Conservation (phyloP, 2,888 invertebrate genomes). For the Eupithecia inturbata region DNA sequence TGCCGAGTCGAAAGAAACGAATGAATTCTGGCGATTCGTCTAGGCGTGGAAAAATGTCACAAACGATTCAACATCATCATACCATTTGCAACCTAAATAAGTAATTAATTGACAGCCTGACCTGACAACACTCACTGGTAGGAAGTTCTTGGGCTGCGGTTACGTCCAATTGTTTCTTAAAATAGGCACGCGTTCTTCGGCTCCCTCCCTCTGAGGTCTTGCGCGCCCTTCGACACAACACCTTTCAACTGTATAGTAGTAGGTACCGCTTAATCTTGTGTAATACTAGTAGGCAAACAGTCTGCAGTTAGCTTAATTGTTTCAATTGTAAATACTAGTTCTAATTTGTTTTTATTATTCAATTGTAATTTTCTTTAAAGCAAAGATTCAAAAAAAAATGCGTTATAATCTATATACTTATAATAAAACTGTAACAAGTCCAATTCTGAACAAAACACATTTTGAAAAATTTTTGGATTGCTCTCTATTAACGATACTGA, state of each 20-base stretch:
- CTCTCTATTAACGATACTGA: no score
- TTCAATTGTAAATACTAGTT: no score
- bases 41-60: not conserved
- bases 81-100: not conserved
- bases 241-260: not conserved
- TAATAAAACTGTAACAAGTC: no score
- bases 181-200: not conserved
- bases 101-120: not conserved
- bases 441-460: no score
- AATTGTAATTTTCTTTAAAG: no score
- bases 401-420: no score
- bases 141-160: not conserved
- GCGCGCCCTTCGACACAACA: not conserved
- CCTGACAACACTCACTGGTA: not conserved
- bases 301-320: no score
- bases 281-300: no score
- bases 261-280: no score
- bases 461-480: no score
- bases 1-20: not conserved
- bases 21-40: not conserved
- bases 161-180: not conserved
- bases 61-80: not conserved
- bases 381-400: no score
- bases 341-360: no score
- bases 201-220: not conserved